Conservation (phyloP, 2,888 invertebrate genomes). For the Diabrotica balteata region DNA sequence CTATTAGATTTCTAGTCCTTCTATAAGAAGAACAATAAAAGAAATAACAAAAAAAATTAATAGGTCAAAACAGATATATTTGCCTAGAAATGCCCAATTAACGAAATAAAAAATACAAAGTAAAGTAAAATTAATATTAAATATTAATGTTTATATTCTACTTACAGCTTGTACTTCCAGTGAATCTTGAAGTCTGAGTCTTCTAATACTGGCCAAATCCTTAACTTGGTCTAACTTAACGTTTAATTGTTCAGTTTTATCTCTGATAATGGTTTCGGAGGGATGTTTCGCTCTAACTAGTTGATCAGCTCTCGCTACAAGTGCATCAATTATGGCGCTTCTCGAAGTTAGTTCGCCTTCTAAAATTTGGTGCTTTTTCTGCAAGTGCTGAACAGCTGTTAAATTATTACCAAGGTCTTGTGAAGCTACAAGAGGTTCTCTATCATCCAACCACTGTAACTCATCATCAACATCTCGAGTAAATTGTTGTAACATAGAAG, state of each 20-base stretch:
- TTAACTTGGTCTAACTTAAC: constrained; percentile 73
- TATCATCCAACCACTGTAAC: constrained; percentile 86
- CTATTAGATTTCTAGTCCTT: too few relatives aligned
- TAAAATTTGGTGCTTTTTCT: constrained; percentile 92
- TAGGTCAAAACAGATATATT: not conserved
- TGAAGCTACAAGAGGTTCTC: constrained; percentile 74
- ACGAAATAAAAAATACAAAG: constrained; percentile 1
- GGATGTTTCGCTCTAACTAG: constrained; percentile 88
- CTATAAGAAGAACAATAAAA: too few relatives aligned
- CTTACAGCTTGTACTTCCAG: constrained; percentile 81
- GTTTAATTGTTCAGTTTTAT: constrained; percentile 71
- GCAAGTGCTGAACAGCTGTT: constrained; percentile 83
- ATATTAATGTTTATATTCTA: constrained; percentile 5
- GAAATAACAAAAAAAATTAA: too few relatives aligned
- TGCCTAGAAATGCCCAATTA: not conserved
- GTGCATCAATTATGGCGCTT: constrained; percentile 80
- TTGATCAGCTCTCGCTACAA: constrained; percentile 76
- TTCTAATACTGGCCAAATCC: constrained; percentile 76
- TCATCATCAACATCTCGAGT: constrained; percentile 93
- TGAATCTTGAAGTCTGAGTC: constrained; percentile 78
- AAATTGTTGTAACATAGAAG: constrained; percentile 86
- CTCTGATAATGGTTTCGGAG: constrained; percentile 77
- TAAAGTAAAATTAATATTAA: not conserved
- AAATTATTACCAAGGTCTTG: constrained; percentile 69
- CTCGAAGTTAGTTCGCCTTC: constrained; percentile 89